phyloP scores from a whole-genome alignment of 2,113 vertebrate species.

The Helogale parvula region DNA sequence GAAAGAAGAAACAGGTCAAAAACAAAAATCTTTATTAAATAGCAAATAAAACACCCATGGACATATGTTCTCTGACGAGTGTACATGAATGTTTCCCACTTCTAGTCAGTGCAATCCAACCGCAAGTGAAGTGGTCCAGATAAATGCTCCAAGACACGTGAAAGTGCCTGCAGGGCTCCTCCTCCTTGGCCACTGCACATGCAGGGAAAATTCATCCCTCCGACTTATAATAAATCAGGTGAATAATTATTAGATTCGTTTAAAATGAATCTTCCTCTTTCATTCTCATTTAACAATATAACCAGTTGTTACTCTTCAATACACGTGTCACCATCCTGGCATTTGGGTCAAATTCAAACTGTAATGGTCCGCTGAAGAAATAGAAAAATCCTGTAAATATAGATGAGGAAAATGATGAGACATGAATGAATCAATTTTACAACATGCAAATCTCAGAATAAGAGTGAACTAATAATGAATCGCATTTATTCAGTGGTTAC shows the following conservation, averaged over 20 bases:
- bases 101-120: neutral
- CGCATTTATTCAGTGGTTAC: neutral
- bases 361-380: slow-evolving; percentile 86
- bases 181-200: neutral
- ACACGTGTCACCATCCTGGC: slow-evolving; percentile 83
- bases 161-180: neutral
- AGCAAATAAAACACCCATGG: neutral
- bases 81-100: neutral
- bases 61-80: neutral
- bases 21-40: slow-evolving; percentile 60
- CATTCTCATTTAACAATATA: slow-evolving; percentile 83
- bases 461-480: neutral
- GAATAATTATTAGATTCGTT: neutral
- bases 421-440: neutral
- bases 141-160: neutral
- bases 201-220: neutral
- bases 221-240: neutral
- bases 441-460: neutral
- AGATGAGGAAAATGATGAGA: neutral
- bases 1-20: neutral
- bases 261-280: neutral
- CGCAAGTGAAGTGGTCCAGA: neutral
- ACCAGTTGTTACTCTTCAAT: slow-evolving; percentile 85
- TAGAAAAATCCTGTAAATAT: slow-evolving; percentile 84
- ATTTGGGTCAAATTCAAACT: slow-evolving; percentile 88